Conservation (phyloP, 2,797 vertebrate genomes). For the Agapornis canus region DNA sequence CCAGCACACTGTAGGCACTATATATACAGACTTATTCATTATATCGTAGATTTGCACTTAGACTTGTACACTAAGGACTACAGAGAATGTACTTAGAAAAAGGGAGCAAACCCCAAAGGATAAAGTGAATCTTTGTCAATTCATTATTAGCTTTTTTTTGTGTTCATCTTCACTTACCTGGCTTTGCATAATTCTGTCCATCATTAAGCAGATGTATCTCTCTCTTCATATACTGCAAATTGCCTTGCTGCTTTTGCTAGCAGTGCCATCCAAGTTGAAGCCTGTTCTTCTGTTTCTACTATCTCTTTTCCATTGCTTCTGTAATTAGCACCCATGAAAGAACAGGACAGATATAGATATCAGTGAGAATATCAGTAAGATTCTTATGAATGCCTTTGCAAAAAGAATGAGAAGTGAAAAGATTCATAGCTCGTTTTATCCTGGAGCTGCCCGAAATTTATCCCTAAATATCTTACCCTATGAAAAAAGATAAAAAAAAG, state of each 20-base stretch:
- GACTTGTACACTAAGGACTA: neutral
- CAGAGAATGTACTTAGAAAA: neutral
- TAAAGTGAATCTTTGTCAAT: neutral
- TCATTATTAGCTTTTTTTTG: neutral
- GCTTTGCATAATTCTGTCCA: neutral
- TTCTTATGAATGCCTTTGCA: neutral
- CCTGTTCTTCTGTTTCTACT: neutral
- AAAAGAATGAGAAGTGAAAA: neutral
- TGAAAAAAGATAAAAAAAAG: neutral
- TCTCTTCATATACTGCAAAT: neutral
- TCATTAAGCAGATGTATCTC: neutral
- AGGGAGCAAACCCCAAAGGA: neutral
- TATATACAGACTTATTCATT: neutral
- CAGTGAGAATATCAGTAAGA: neutral
- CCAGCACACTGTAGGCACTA: neutral
- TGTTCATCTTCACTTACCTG: neutral
- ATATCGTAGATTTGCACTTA: neutral
- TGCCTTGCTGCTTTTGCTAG: slow-evolving; percentile 10
- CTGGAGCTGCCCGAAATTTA: neutral
- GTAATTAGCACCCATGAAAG: slow-evolving; percentile 24
- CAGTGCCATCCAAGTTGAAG: neutral
- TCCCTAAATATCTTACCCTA: neutral
- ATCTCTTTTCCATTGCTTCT: neutral
- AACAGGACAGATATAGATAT: neutral
- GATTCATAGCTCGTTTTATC: neutral